phyloP scores from a whole-genome alignment of 2,113 vertebrate species.

The Macaca mulatta region DNA sequence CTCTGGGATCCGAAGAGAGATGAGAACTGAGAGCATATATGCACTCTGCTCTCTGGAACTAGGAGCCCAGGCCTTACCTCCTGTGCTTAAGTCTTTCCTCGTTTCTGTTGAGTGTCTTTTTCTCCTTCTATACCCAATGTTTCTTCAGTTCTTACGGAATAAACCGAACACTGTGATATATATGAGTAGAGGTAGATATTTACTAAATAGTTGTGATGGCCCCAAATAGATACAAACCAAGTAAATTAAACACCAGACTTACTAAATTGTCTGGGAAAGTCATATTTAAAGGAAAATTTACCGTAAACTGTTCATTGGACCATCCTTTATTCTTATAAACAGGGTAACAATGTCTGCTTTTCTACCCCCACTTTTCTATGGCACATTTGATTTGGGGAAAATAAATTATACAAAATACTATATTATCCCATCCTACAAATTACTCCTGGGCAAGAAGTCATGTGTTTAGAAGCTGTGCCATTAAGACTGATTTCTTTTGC shows the following conservation, averaged over 20 bases:
- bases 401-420: not conserved
- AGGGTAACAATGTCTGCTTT: not conserved
- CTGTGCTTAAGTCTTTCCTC: not conserved
- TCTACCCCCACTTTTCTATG: not conserved
- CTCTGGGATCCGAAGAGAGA: not conserved
- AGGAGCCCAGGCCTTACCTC: not conserved
- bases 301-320: not conserved
- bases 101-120: not conserved
- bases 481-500: not conserved
- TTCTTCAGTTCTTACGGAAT: not conserved
- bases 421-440: not conserved
- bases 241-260: not conserved
- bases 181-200: not conserved
- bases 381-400: not conserved
- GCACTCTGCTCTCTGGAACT: not conserved
- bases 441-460: not conserved
- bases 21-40: not conserved
- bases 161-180: not conserved
- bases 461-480: not conserved
- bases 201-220: not conserved
- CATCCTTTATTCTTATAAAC: not conserved
- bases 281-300: slow-evolving; percentile 17
- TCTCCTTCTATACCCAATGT: not conserved
- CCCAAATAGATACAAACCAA: not conserved
- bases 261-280: not conserved